Evolutionary conservation across 2,888 invertebrate species (phyloP).

Genomic region (Adelphocoris suturalis): DNA sequence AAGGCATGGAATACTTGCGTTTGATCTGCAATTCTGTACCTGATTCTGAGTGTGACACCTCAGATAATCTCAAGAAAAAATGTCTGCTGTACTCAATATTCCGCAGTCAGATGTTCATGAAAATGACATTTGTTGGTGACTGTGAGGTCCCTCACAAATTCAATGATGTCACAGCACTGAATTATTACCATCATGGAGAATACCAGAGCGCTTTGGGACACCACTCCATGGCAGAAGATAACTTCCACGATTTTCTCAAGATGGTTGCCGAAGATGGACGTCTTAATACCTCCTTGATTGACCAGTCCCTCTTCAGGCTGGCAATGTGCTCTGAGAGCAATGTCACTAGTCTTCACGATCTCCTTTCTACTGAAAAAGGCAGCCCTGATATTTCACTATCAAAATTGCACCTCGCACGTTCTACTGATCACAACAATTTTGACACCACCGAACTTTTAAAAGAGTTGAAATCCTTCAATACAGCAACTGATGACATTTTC

Average conservation of each 20-base stretch:
- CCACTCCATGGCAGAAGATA: conserved; percentile 26
- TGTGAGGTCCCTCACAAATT: conserved; percentile 58
- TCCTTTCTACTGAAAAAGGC: neutral
- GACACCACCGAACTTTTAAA: neutral
- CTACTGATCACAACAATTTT: neutral
- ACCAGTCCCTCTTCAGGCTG: conserved; percentile 37
- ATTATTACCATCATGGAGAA: conserved; percentile 55
- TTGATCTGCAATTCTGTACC: conserved; percentile 32
- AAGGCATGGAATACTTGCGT: conserved; percentile 59
- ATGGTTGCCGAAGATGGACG: conserved; percentile 1
- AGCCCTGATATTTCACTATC: neutral
- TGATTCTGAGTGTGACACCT: neutral
- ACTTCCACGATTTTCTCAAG: conserved; percentile 49
- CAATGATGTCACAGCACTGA: conserved; percentile 48
- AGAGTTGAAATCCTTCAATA: neutral
- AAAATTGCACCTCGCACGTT: neutral
- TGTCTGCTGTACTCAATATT: conserved; percentile 51
- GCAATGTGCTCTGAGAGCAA: conserved; percentile 19
- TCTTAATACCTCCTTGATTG: neutral
- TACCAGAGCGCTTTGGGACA: neutral
- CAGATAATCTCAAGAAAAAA: conserved; percentile 42
- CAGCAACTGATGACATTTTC: neutral
- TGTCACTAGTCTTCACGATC: neutral
- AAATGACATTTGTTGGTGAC: conserved; percentile 54
- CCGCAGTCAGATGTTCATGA: conserved; percentile 49